Conservation (phyloP, 2,888 invertebrate genomes). For the Gortyna flavago region DNA sequence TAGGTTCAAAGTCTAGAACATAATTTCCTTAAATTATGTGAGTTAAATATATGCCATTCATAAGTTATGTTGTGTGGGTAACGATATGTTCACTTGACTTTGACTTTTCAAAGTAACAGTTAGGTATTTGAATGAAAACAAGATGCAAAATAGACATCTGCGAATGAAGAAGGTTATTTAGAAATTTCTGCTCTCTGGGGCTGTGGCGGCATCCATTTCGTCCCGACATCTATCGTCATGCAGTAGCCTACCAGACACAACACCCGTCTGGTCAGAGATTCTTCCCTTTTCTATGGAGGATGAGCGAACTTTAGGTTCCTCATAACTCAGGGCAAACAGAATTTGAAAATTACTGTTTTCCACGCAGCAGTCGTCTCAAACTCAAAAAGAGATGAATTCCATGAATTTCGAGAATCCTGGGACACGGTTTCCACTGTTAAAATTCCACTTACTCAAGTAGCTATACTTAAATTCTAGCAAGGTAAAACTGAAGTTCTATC, state of each 20-base stretch:
- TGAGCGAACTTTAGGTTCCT: too few species aligned
- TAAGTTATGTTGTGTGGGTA: background rate
- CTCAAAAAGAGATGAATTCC: background rate
- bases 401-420: background rate
- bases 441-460: background rate
- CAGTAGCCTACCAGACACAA: too few species aligned
- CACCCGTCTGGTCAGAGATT: too few species aligned
- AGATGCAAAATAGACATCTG: constrained; percentile 2
- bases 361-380: background rate
- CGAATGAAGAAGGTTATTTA: constrained; percentile 4
- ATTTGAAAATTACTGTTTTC: background rate
- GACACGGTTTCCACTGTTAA: background rate
- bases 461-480: background rate
- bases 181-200: background rate
- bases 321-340: background rate
- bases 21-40: constrained; percentile 37
- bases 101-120: constrained; percentile 23
- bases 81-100: constrained; percentile 33
- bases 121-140: constrained; percentile 1
- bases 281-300: too few species aligned
- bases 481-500: background rate
- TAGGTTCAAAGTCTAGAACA: constrained; percentile 38
- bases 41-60: background rate
- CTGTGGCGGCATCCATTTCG: too few species aligned
- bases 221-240: too few species aligned